Percentiles rank a stretch among this genome's conserved stretches.
phyloP scores from a whole-genome alignment of 2,113 vertebrate genomes.

The Climacteris rufus region DNA sequence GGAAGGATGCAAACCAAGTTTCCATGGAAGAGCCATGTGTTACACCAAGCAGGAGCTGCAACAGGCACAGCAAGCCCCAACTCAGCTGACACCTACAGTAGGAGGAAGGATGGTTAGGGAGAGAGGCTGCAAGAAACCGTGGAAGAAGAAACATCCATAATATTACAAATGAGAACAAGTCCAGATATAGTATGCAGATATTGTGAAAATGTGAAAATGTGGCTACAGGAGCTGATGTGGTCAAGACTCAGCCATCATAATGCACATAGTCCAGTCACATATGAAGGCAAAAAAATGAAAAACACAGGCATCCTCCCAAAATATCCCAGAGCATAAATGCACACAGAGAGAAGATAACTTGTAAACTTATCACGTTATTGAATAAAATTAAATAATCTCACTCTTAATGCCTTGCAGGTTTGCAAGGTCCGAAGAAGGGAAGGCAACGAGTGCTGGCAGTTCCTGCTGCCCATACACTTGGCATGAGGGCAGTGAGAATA shows the following conservation, averaged over 20 bases:
- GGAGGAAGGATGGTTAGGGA: background rate
- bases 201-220: background rate
- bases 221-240: background rate
- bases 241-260: background rate
- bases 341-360: background rate
- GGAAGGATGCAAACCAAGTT: background rate
- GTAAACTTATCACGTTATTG: background rate
- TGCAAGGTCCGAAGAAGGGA: background rate
- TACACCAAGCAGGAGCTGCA: background rate
- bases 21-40: background rate
- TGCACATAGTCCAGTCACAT: background rate
- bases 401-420: rapidly evolving
- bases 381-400: background rate
- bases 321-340: background rate
- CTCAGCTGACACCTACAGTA: background rate
- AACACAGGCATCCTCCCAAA: background rate
- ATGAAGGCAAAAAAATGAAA: background rate
- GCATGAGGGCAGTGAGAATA: background rate
- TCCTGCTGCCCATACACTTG: rapidly evolving
- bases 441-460: background rate
- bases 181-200: background rate
- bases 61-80: background rate
- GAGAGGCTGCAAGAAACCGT: background rate
- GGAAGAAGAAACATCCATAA: background rate
- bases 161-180: background rate